A percentile compares a stretch with the other conserved stretches of the same genome.
These are phyloP conservation scores for Baronia brevicornis DNA, from an alignment of 2,888 invertebrate species.

Conservation along the genomic window DNA sequence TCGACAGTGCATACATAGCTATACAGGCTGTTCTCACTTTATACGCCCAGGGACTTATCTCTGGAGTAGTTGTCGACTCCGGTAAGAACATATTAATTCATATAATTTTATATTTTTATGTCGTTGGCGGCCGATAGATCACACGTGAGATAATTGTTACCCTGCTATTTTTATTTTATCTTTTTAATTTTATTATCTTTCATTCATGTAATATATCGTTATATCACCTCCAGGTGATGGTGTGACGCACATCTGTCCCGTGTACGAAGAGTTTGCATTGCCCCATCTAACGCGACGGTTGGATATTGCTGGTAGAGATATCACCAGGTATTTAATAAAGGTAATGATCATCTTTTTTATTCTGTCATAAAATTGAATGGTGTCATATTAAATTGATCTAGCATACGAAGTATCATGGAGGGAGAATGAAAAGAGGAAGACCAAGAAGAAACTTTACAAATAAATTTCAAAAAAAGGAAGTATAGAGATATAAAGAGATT, in stretches of 20 bases:
- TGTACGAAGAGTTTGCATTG: constrained; percentile 96
- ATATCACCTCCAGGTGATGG: constrained; percentile 84
- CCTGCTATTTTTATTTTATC: too few relatives aligned
- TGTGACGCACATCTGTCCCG: constrained; percentile 99
- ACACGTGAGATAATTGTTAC: too few relatives aligned
- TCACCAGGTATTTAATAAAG: constrained; percentile 98
- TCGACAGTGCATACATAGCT: constrained; percentile 95
- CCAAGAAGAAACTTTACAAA: too few relatives aligned
- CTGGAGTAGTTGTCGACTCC: constrained; percentile 98
- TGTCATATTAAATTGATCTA: too few relatives aligned
- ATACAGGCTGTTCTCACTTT: constrained; percentile 97
- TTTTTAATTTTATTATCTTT: not conserved
- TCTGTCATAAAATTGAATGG: not conserved
- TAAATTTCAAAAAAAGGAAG: too few relatives aligned
- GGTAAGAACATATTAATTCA: too few relatives aligned
- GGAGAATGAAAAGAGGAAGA: too few relatives aligned
- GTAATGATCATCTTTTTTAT: constrained; percentile 47
- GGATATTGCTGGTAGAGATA: constrained; percentile 98
- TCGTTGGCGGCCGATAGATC: too few relatives aligned
- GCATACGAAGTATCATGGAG: too few relatives aligned
- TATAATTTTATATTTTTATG: too few relatives aligned
- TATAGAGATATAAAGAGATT: too few relatives aligned
- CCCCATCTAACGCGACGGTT: constrained; percentile 95
- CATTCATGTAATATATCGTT: constrained; percentile 1
- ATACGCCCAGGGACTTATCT: constrained; percentile 97